phyloP scores from a whole-genome alignment of 2,888 invertebrate genomes.

The Homarus gammarus region DNA sequence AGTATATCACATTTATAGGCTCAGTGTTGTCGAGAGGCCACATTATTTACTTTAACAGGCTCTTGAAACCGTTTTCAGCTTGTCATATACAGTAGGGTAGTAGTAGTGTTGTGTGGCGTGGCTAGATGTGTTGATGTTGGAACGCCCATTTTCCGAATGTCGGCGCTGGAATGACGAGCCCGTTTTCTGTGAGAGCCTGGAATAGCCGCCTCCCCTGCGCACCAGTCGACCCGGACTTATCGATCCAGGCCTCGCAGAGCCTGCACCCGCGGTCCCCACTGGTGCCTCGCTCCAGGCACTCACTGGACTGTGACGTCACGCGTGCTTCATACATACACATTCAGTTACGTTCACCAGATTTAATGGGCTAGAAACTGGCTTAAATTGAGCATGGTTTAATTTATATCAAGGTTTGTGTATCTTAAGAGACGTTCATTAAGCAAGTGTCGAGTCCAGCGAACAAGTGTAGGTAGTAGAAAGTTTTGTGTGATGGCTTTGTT shows the following conservation, averaged over 20 bases:
- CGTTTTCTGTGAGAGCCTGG: slow-evolving; percentile 33
- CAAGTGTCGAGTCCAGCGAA: not conserved
- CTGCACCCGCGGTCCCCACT: not conserved
- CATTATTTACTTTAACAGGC: not conserved
- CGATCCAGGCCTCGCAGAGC: slow-evolving; percentile 40
- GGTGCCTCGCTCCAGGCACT: slow-evolving; percentile 31
- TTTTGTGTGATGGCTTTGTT: not conserved
- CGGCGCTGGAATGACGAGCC: slow-evolving; percentile 3
- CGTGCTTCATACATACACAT: slow-evolving; percentile 23
- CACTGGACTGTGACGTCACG: slow-evolving; percentile 35
- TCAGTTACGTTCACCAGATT: slow-evolving; percentile 5
- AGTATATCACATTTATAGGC: too few relatives aligned
- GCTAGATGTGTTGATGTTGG: not conserved
- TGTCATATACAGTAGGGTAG: not conserved
- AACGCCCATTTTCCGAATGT: slow-evolving; percentile 13
- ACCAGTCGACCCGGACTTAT: slow-evolving; percentile 34
- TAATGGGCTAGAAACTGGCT: not conserved
- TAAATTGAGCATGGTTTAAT: not conserved
- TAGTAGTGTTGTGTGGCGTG: not conserved
- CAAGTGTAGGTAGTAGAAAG: not conserved
- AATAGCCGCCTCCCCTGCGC: slow-evolving; percentile 47
- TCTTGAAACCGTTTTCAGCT: not conserved
- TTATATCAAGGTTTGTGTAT: not conserved
- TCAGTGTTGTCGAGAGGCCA: too few relatives aligned
- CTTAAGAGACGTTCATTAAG: not conserved